phyloP scores from a whole-genome alignment of 2,888 invertebrate species.

The Cryptosula pallasiana region DNA sequence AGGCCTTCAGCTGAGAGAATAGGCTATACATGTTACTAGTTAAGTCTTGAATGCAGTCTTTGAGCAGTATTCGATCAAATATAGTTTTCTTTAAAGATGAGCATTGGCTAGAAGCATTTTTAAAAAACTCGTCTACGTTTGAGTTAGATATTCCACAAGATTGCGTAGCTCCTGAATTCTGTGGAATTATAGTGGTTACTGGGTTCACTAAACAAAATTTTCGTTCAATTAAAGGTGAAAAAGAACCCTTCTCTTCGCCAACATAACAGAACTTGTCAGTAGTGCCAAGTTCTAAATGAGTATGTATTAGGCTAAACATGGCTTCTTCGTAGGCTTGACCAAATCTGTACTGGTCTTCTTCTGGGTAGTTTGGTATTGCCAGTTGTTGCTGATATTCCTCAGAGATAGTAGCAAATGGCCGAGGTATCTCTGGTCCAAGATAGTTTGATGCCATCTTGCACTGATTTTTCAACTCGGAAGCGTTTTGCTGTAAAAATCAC shows the following conservation, averaged over 20 bases:
- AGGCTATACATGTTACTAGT: conserved; percentile 33
- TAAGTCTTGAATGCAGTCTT: conserved; percentile 42
- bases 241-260: conserved; percentile 41
- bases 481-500: too few species aligned
- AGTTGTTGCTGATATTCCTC: conserved; percentile 39
- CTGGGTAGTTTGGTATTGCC: conserved; percentile 34
- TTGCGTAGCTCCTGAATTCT: neutral
- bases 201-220: conserved; percentile 46
- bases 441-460: conserved; percentile 27
- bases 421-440: conserved; percentile 48
- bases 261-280: conserved; percentile 45
- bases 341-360: conserved; percentile 37
- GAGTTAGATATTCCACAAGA: conserved; percentile 37
- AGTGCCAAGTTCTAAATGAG: conserved; percentile 43
- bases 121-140: conserved; percentile 46
- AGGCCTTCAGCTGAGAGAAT: conserved; percentile 11
- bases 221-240: conserved; percentile 35
- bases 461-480: too few species aligned
- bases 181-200: conserved; percentile 34
- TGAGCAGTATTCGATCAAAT: conserved; percentile 44
- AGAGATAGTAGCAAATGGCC: conserved; percentile 45
- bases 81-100: conserved; percentile 23
- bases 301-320: conserved; percentile 40
- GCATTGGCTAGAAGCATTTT: conserved; percentile 26
- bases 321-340: conserved; percentile 40